These are phyloP conservation scores for Anguilla japonica DNA, from an alignment of 2,113 vertebrate genomes.

Conservation along the genomic window DNA sequence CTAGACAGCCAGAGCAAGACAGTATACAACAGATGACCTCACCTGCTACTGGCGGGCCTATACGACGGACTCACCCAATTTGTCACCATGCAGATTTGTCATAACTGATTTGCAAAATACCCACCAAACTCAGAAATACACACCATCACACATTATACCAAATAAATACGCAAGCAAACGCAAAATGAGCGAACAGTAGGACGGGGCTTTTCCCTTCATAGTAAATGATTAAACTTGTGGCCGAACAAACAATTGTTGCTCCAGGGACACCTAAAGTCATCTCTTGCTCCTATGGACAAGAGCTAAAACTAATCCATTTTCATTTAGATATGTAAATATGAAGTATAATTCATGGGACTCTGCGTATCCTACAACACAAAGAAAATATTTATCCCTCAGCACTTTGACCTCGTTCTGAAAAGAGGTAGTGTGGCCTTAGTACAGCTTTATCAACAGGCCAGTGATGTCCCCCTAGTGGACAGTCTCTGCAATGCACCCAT, in stretches of 20 bases:
- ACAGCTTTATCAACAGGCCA: not conserved
- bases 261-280: not conserved
- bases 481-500: not conserved
- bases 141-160: not conserved
- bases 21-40: not conserved
- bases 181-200: not conserved
- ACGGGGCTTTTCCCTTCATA: not conserved
- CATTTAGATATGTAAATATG: not conserved
- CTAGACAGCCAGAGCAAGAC: not conserved
- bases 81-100: not conserved
- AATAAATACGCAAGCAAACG: not conserved
- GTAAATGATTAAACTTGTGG: constrained; percentile 18
- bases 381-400: not conserved
- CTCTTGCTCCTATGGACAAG: not conserved
- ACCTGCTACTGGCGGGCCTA: not conserved
- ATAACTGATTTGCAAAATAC: not conserved
- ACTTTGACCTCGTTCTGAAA: not conserved
- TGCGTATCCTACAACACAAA: not conserved
- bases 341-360: not conserved
- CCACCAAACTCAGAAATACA: not conserved
- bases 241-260: not conserved
- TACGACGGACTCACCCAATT: not conserved
- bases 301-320: not conserved
- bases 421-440: not conserved
- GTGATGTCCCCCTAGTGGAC: not conserved